Evolutionary conservation across 1,140 invertebrate species (phyloP), one percentile per base, ranked within the genome.

Genomic region (Bombus turneri): DNA sequence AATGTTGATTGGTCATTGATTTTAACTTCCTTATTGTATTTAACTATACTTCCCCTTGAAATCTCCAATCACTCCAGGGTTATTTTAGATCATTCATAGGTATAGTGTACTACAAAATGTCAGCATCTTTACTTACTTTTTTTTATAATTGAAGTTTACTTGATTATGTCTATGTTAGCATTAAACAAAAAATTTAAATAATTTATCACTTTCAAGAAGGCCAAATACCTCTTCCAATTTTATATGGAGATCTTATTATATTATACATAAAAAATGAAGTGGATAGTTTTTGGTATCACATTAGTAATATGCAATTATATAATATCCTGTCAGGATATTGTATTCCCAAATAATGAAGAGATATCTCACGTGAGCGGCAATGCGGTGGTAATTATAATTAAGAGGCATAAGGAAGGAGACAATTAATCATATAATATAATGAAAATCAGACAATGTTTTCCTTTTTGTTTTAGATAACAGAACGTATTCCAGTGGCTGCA

Each of bases 401-500:
- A 34, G 69, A 77, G 53, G 47, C 53, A 47, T 64, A 37, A 53
- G 8, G 59, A 37, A 28, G 22, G 6, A 66, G 28, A 22, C 31
- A 12, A 22, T 25, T 71, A 5, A n/a, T 22, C 2, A 28, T 25
- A 57, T 41, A 41, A 9, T 41, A 12, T 25, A 22, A 41, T 9
- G 39, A 39, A 62, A 39, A 31, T 41, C 8, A 39, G 15, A 47
- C 25, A 69, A 57, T 69, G 9, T 6, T 41, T 53, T 22, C 1
- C 18, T 25, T 28, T 66, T 41, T 78, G 57, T 66, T 62, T 68
- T 68, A 93, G 92, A 87, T 91, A 62, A 90, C 87, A 28, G 90
- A 91, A 39, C 90, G 87, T 73, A 86, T 91, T 71, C 96, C 97
- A 25, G 90, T 97, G 12, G 96, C 94, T 77, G 93, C 95, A 62